A percentile compares a stretch with the other conserved stretches of the same genome.
phyloP scores from a whole-genome alignment of 1,140 invertebrate genomes.

The Drosophila mauritiana region DNA sequence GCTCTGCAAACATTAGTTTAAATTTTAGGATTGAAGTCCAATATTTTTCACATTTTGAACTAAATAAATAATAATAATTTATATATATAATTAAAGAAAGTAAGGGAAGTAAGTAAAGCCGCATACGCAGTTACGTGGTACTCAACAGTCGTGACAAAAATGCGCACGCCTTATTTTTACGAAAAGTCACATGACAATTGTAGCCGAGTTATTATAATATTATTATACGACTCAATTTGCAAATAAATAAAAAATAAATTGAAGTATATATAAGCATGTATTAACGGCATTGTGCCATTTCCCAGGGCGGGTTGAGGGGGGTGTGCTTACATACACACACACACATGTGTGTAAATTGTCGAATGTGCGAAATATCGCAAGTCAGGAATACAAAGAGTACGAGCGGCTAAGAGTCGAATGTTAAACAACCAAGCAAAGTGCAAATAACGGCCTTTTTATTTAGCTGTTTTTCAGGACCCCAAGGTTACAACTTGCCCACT shows the following conservation, averaged over 20 bases:
- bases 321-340: too few relatives aligned
- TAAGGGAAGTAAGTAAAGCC: not conserved
- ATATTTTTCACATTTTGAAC: too few relatives aligned
- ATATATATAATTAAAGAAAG: not conserved
- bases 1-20: not conserved
- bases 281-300: conserved; percentile 65
- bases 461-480: conserved; percentile 25
- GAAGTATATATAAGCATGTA: conserved; percentile 57
- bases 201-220: conserved; percentile 39
- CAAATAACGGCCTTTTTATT: conserved; percentile 35
- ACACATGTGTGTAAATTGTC: conserved; percentile 6
- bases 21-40: not conserved
- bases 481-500: conserved; percentile 50
- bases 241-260: conserved; percentile 77
- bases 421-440: conserved; percentile 25
- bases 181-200: conserved; percentile 73
- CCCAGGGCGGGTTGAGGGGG: conserved; percentile 26
- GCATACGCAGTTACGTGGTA: not conserved
- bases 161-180: not conserved
- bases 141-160: conserved; percentile 1
- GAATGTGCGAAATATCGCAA: conserved; percentile 78
- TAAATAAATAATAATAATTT: too few relatives aligned
- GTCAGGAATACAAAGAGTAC: conserved; percentile 25
- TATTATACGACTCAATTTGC: conserved; percentile 57
- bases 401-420: conserved; percentile 15